Evolutionary conservation across 2,113 vertebrate species (phyloP).

Genomic region (Tenrec ecaudatus): DNA sequence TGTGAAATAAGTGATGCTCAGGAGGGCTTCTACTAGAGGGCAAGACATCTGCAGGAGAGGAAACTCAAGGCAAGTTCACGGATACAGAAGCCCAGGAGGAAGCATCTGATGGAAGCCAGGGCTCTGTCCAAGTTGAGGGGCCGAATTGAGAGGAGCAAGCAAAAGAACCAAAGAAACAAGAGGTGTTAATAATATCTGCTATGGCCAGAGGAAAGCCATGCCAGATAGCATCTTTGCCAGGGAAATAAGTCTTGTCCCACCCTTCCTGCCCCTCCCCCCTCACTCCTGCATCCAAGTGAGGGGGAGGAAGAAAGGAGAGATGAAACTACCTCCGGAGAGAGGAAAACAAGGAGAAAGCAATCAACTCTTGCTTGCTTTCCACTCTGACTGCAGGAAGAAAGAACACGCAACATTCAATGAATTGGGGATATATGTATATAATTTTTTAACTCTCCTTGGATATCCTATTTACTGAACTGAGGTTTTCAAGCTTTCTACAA

Average conservation of each 20-base stretch:
- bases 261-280: neutral
- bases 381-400: neutral
- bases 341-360: neutral
- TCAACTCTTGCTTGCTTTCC: neutral
- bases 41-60: neutral
- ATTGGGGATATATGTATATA: neutral
- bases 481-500: neutral
- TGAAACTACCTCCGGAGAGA: neutral
- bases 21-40: neutral
- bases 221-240: neutral
- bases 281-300: neutral
- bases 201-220: neutral
- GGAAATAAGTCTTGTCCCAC: neutral
- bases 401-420: neutral
- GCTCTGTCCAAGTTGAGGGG: too few relatives aligned
- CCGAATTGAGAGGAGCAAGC: neutral
- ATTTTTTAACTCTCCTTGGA: neutral
- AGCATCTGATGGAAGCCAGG: neutral
- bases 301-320: neutral
- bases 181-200: neutral
- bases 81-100: neutral
- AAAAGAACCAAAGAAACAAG: neutral
- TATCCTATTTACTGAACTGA: neutral
- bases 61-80: neutral
- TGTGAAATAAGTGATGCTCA: constrained; percentile 6